Evolutionary conservation across 2,113 vertebrate genomes (phyloP).

Genomic region (Gasterosteus nipponicus): DNA sequence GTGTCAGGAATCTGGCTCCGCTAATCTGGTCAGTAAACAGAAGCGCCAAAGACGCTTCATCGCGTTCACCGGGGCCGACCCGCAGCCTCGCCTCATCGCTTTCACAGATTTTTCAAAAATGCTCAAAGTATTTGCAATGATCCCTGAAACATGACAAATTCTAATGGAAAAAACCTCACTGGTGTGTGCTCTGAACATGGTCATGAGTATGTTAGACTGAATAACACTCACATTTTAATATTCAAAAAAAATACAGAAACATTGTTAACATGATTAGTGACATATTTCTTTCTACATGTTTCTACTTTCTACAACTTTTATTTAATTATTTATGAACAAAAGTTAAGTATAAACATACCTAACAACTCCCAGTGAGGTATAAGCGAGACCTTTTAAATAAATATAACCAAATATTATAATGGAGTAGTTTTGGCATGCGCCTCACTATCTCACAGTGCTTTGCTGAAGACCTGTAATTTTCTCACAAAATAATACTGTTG

Average conservation of each 20-base stretch:
- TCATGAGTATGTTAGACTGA: neutral
- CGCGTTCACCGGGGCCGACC: neutral
- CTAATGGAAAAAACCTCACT: neutral
- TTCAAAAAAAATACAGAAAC: too few species aligned
- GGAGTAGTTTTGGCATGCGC: neutral
- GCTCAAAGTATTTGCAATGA: neutral
- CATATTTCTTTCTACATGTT: neutral
- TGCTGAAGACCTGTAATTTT: neutral
- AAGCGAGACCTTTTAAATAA: neutral
- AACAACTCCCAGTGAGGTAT: neutral
- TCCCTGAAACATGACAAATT: neutral
- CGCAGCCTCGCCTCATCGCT: neutral
- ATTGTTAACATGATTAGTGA: too few species aligned
- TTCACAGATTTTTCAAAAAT: slow-evolving; percentile 3
- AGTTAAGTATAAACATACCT: too few species aligned
- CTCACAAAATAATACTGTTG: neutral
- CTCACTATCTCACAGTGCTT: neutral
- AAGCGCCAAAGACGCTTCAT: neutral
- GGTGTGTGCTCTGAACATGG: too few species aligned
- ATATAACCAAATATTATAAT: neutral
- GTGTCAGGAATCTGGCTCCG: neutral
- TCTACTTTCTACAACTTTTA: too few species aligned
- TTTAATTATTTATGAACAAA: too few species aligned
- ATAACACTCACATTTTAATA: neutral
- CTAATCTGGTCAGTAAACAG: neutral